Evolutionary conservation across 2,797 vertebrate genomes (phyloP), one percentile per base, ranked within the genome.

Genomic region (Hipposideros larvatus): DNA sequence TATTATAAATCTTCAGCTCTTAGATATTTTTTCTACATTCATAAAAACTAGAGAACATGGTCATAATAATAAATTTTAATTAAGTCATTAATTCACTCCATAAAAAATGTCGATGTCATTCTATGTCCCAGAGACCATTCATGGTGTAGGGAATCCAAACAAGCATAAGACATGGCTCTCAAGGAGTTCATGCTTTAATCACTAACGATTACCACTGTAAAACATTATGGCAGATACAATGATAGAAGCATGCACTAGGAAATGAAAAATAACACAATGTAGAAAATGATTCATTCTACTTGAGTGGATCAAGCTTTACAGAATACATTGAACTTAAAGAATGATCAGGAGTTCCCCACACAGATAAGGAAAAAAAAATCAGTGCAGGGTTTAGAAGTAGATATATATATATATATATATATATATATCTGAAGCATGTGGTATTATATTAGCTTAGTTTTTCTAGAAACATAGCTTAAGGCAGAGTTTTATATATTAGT

Each of bases 31-130:
- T 86, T 71, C 21, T 68, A 22, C 21, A 73, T 63, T 85, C 71
- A 43, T 53, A 87, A 1, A 96, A 28, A 87, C 24, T 57, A 86
- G 41, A 86, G 41, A 87, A 59, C 5, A 59, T 31, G 26, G 14
- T 46, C 28, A 77, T 87, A 83, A 80, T 80, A 79, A 31, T 86
- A 59, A 85, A 34, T 70, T 79, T 82, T 51, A 94, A 83, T 94
- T 85, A 85, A 59, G 1, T 61, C 10, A 91, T 90, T 95, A 87
- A 89, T 48, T 83, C 26, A 91, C 31, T 92, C 24, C 9, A 63
- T 85, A 46, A 93, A 91, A 78, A 37, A 24, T 48, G 28, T 37
- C 87, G 1, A 83, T 57, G 68, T 8, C 4, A 53, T 43, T 48
- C 8, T 31, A 83, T 57, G 7, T 77, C 31, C 88, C 59, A 90